Conservation (phyloP, 2,888 invertebrate species). For the Chrysolina haemoptera region DNA sequence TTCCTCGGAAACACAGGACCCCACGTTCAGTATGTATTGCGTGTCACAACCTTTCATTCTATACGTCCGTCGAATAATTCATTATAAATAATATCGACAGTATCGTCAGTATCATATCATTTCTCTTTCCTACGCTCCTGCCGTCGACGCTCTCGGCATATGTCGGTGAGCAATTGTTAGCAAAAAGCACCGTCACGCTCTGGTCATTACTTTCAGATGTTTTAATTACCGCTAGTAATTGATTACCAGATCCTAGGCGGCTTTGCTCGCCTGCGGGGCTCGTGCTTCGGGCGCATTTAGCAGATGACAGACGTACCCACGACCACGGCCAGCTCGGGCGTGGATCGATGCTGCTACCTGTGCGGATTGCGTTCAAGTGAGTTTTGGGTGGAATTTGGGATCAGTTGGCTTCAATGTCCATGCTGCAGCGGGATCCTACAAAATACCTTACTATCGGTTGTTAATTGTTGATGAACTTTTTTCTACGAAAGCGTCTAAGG, state of each 20-base stretch:
- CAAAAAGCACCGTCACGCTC: slow-evolving; percentile 65
- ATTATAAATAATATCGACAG: not conserved
- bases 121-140: slow-evolving; percentile 4
- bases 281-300: slow-evolving; percentile 29
- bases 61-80: no score
- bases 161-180: slow-evolving; percentile 54
- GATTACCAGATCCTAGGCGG: slow-evolving; percentile 57
- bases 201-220: slow-evolving; percentile 65
- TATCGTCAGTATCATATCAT: not conserved
- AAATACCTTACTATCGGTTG: no score
- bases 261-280: slow-evolving; percentile 34
- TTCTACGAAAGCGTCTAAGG: no score
- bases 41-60: no score
- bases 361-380: not conserved
- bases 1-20: no score
- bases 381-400: not conserved
- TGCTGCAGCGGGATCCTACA: no score
- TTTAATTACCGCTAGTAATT: slow-evolving; percentile 65
- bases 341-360: slow-evolving; percentile 6
- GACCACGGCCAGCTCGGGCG: slow-evolving; percentile 6
- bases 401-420: no score
- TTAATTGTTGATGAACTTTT: no score
- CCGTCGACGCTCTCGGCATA: slow-evolving; percentile 31
- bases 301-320: slow-evolving; percentile 44
- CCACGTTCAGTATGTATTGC: no score